Conservation (phyloP, 1,140 invertebrate species). For the Lysiphlebus fabarum region DNA sequence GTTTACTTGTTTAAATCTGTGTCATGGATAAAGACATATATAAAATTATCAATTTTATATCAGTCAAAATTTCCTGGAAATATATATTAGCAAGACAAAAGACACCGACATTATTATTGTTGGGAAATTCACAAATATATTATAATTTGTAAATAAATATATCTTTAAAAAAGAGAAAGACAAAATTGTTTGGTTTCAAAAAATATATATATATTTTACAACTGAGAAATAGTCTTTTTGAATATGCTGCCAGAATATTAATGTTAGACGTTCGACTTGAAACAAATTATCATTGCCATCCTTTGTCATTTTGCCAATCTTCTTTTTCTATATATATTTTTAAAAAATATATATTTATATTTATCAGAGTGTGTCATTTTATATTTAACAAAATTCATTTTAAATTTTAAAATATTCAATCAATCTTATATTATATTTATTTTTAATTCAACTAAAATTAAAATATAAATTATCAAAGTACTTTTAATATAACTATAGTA, state of each 20-base stretch:
- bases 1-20: no score
- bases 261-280: conserved; percentile 32
- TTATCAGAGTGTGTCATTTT: conserved; percentile 12
- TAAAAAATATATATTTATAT: no score
- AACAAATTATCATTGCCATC: conserved; percentile 32
- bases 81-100: conserved; percentile 23
- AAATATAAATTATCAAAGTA: no score
- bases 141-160: conserved; percentile 20
- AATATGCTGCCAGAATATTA: conserved; percentile 36
- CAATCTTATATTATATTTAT: background rate
- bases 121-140: conserved; percentile 4
- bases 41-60: no score
- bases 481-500: no score
- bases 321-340: conserved; percentile 23
- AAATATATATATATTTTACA: conserved; percentile 8
- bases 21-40: no score
- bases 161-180: conserved; percentile 14
- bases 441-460: background rate
- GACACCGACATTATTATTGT: conserved; percentile 14
- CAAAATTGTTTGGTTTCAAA: conserved; percentile 7
- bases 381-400: background rate
- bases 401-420: background rate
- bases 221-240: conserved; percentile 21
- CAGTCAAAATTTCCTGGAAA: background rate
- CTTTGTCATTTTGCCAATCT: conserved; percentile 33